Percentiles rank a stretch among this genome's conserved stretches.
These are phyloP conservation scores for Chaunax sp. DNA, from an alignment of 2,797 vertebrate species.

Conservation along the genomic window DNA sequence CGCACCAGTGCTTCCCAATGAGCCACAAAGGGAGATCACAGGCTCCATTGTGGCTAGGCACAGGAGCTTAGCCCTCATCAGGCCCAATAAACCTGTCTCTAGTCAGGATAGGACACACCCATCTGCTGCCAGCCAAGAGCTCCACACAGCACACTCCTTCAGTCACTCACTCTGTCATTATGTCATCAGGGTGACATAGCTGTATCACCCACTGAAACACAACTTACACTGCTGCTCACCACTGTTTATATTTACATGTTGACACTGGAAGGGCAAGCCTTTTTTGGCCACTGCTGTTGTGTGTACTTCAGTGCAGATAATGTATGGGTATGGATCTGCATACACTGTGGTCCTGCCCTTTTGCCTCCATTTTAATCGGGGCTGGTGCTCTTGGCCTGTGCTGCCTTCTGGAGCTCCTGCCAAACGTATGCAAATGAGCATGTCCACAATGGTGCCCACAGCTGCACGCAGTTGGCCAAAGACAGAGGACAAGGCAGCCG, in stretches of 20 bases:
- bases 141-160: constrained; percentile 72
- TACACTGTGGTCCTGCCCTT: constrained; percentile 79
- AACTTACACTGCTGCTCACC: constrained; percentile 40
- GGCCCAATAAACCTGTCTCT: constrained; percentile 87
- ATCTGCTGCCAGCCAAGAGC: constrained; percentile 70
- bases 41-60: constrained; percentile 91
- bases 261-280: constrained; percentile 57
- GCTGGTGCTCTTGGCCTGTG: constrained; percentile 75
- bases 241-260: constrained; percentile 72
- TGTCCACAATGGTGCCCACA: constrained; percentile 80
- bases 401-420: constrained; percentile 76
- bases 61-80: constrained; percentile 95
- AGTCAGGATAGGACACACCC: constrained; percentile 89
- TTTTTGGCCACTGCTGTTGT: constrained; percentile 64
- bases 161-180: constrained; percentile 74
- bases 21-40: constrained; percentile 98
- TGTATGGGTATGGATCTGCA: constrained; percentile 80
- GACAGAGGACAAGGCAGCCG: constrained; percentile 76
- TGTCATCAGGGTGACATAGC: constrained; percentile 79
- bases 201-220: constrained; percentile 63
- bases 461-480: constrained; percentile 81
- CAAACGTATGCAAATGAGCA: constrained; percentile 84
- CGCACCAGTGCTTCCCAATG: constrained; percentile 96
- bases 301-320: constrained; percentile 68
- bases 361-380: constrained; percentile 78